phyloP scores from a whole-genome alignment of 2,113 vertebrate species.

The Panthera tigris region DNA sequence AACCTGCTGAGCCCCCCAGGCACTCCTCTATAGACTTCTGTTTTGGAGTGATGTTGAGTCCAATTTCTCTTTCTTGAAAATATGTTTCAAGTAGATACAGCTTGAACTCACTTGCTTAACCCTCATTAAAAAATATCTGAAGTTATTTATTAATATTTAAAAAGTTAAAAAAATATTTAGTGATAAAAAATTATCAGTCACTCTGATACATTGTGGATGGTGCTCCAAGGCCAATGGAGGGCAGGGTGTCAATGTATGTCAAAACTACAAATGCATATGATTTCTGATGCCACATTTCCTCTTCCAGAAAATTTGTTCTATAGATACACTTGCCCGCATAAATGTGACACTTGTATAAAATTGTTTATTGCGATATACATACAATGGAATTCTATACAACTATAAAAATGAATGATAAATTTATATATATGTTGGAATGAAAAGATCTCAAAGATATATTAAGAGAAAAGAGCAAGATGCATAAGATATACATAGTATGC shows the following conservation, averaged over 20 bases:
- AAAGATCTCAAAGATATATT: neutral
- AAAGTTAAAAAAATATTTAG: neutral
- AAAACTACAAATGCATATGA: neutral
- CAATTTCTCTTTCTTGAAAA: conserved; percentile 11
- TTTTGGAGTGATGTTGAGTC: neutral
- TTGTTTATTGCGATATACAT: neutral
- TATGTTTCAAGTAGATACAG: neutral
- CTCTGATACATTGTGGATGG: neutral
- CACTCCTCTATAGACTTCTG: neutral
- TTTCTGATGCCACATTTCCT: neutral
- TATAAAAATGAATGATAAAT: neutral
- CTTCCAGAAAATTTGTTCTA: neutral
- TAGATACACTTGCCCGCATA: neutral
- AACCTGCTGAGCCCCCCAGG: too few relatives aligned
- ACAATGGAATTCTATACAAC: neutral
- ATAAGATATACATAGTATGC: neutral
- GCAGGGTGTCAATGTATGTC: neutral
- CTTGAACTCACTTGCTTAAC: neutral
- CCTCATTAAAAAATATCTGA: neutral
- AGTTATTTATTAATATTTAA: neutral
- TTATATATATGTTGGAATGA: neutral
- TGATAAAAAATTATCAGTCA: neutral
- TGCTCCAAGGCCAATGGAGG: neutral
- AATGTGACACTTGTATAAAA: neutral
- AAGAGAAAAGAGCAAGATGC: neutral